Evolutionary conservation across 2,888 invertebrate species (phyloP).

Genomic region (Drosophila maculinotata): DNA sequence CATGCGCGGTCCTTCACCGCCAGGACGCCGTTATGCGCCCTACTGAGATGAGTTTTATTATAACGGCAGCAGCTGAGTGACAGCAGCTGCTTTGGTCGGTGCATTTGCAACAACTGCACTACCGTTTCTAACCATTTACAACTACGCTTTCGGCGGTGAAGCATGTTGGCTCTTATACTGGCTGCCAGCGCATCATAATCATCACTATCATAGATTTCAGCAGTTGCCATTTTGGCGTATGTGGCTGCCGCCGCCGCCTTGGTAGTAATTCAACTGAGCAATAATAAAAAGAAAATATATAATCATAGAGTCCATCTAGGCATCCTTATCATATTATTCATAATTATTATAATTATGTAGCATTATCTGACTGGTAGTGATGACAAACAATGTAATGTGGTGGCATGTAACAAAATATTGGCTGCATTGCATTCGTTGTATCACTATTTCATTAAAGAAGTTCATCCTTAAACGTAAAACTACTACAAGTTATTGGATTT

Average conservation of each 20-base stretch:
- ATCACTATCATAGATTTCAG: constrained; percentile 32
- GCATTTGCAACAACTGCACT: constrained; percentile 45
- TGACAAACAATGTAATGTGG: constrained; percentile 17
- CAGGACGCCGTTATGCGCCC: constrained; percentile 94
- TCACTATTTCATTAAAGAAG: constrained; percentile 48
- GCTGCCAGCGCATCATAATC: constrained; percentile 40
- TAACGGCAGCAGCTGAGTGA: constrained; percentile 73
- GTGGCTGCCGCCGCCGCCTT: constrained; percentile 51
- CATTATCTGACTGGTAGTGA: constrained; percentile 58
- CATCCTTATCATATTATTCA: constrained; percentile 44
- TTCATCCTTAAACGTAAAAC: constrained; percentile 40
- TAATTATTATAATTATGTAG: constrained; percentile 33
- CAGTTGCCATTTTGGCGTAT: constrained; percentile 53
- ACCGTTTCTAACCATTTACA: constrained; percentile 37
- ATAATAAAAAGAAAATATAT: constrained; percentile 25
- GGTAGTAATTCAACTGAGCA: constrained; percentile 43
- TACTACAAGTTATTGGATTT: constrained; percentile 43
- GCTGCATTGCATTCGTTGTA: constrained; percentile 21
- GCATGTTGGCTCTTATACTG: constrained; percentile 61
- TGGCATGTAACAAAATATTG: constrained; percentile 2
- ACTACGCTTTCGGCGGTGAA: constrained; percentile 23
- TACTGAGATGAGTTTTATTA: constrained; percentile 87
- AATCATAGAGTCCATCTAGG: constrained; percentile 33
- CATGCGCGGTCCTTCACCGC: constrained; percentile 93
- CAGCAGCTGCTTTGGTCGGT: constrained; percentile 35